phyloP scores from a whole-genome alignment of 30 jellyfish, hydroid and myxozoan genomes.

The Aurelia sp. region DNA sequence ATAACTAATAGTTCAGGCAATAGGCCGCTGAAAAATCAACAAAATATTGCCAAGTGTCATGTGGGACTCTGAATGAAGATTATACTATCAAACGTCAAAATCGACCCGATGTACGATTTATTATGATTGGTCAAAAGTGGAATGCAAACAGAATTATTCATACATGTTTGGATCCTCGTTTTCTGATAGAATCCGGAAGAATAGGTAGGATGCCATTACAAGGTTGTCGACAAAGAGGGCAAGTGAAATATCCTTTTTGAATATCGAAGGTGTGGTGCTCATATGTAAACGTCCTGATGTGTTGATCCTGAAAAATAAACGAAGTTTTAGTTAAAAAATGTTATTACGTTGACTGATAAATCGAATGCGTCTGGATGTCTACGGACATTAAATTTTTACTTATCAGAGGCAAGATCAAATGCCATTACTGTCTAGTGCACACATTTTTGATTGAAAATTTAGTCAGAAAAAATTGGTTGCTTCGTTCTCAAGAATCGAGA shows the following conservation, averaged over 20 bases:
- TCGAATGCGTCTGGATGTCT: background rate
- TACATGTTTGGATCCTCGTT: constrained; percentile 33
- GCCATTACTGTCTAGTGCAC: too few relatives aligned
- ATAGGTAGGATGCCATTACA: constrained; percentile 88
- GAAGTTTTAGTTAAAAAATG: background rate
- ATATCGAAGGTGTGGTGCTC: constrained; percentile 59
- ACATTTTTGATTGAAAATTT: too few relatives aligned
- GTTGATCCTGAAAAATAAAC: constrained; percentile 68
- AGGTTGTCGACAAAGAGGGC: constrained; percentile 93
- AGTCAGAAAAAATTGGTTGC: too few relatives aligned
- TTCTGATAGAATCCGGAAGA: constrained; percentile 58
- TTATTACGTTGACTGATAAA: background rate
- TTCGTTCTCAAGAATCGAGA: too few relatives aligned
- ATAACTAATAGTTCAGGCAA: too few relatives aligned
- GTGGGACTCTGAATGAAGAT: too few relatives aligned
- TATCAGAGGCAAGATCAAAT: too few relatives aligned
- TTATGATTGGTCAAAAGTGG: background rate
- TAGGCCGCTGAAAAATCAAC: too few relatives aligned
- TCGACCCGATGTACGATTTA: too few relatives aligned
- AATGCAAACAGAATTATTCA: background rate
- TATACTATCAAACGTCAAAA: too few relatives aligned
- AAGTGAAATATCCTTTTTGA: constrained; percentile 76
- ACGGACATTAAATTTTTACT: background rate
- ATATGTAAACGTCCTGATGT: constrained; percentile 1
- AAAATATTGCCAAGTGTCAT: too few relatives aligned